Evolutionary conservation across 2,797 vertebrate genomes (phyloP).

Genomic region (Rhincodon typus): DNA sequence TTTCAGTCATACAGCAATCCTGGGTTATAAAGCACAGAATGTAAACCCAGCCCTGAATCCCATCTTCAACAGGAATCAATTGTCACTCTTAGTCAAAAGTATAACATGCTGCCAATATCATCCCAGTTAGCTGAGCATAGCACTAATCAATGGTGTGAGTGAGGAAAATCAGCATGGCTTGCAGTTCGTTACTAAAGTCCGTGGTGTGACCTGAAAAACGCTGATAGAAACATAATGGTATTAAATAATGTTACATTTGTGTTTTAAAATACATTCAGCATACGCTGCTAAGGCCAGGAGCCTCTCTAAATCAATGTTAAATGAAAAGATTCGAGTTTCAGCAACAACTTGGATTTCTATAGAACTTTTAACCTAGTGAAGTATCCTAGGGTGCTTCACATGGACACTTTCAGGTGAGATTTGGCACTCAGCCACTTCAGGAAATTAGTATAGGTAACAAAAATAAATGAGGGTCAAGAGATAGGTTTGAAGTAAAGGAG

Average conservation of each 20-base stretch:
- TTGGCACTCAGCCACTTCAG: background rate
- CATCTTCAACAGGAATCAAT: background rate
- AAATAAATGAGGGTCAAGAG: background rate
- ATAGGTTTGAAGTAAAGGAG: background rate
- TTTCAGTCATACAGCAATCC: background rate
- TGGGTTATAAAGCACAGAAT: too few relatives aligned
- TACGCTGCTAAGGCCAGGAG: background rate
- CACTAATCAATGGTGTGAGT: background rate
- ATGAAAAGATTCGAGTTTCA: background rate
- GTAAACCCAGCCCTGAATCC: background rate
- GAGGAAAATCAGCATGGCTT: background rate
- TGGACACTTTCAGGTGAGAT: background rate
- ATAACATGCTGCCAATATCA: background rate
- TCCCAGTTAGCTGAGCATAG: background rate
- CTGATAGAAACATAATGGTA: background rate
- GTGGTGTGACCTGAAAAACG: background rate
- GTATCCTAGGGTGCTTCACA: background rate
- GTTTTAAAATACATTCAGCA: background rate
- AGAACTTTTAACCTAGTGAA: background rate
- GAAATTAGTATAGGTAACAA: background rate
- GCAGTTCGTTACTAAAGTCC: background rate
- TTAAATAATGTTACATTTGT: background rate
- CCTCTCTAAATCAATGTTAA: background rate
- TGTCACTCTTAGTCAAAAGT: background rate
- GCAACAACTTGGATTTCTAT: background rate